Base-by-base conservation (phyloP, 2,888 invertebrate genomes). In the Dichetophora obliterata region DNA sequence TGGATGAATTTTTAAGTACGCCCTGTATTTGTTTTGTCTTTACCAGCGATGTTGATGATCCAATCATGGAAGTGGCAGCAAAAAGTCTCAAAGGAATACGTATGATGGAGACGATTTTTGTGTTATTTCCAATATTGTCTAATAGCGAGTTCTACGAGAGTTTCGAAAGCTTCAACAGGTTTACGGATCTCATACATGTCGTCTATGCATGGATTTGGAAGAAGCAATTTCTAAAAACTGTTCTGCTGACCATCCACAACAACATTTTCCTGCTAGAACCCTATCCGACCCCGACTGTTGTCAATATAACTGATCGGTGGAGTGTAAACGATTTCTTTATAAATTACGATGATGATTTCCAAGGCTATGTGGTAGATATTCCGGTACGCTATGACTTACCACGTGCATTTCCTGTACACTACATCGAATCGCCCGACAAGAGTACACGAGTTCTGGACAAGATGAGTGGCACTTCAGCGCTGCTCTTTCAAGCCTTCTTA, bases 11-110 rank as follows among this genome's bases (percentile, higher is more conserved):
- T 0, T 78, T 86, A 9, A 83, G 83, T 52, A 81, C 82, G 11
- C 84, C 84, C 0, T 77, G 84, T 0, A 75, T 85, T 68, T 82
- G 83, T 16, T 8, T 85, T 31, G 37, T 85, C 0, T 80, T 80
- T 22, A 85, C 86, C 5, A 84, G 85, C 2, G 75, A 68, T 5
- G 76, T 59, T 0, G 68, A 77, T 16, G 85, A 86, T 82, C 80
- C 84, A 24, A 82, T 85, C 1, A 84, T 85, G 85, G 78, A 84
- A 19, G 48, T 86, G 31, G 82, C 85, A 0, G 78, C 84, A 0
- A 54, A 80, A 3, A 81, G 81, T 9, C 59, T 86, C 8, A 54
- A 37, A 0, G 80, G 81, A 0, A 48, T 80, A 11, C 85, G 82
- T 11, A 81, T 82, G 81, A 66, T 86, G 1, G 80, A 81, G 16